Base-by-base conservation (phyloP, 2,797 vertebrate genomes). In the Anas flavirostris region DNA sequence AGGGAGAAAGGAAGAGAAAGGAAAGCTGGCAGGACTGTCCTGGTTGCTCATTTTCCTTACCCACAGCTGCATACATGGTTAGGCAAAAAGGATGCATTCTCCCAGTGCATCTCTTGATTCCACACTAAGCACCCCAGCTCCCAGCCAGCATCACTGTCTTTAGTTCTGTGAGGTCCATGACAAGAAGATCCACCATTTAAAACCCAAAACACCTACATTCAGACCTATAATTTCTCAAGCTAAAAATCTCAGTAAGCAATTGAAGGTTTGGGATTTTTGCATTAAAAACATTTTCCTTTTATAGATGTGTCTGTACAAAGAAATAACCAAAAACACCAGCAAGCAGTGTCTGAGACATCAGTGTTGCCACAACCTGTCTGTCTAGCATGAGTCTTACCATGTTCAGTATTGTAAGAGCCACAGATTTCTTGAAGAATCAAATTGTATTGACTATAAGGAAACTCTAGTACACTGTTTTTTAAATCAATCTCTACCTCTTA, bases 351-450 rank as follows among this genome's bases (percentile, higher is more conserved):
- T 13, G 44, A 93, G 64, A 85, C 56, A 56, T 37, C 88, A 73
- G 44, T 59, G 86, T 52, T 0, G 0, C 79, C 84, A 66, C 41
- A 82, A 77, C 17, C 70, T 62, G 76, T 33, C n/a, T 0, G 7
- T 69, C 67, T 64, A n/a, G 37, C 64, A 1, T 16, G 72, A 69
- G 37, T 73, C 80, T 87, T 88, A 63, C 55, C 31, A 73, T 43
- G 33, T 91, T 92, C 90, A 81, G 76, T 94, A 84, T 86, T 93
- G 73, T 64, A 93, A 86, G 43, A 90, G 68, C 15, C 33, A 70
- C 26, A 64, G 74, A 77, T 33, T 74, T 91, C 60, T 33, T 52
- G 48, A 50, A 80, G 86, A 93, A 86, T 82, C 56, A 91, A 50
- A 59, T 29, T 62, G 35, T 35, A 86, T 1, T 31, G 48, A 63